Percentiles rank a stretch among this genome's conserved stretches.
Evolutionary conservation across 2,797 vertebrate genomes (phyloP).

Genomic region (Etheostoma perlongum): DNA sequence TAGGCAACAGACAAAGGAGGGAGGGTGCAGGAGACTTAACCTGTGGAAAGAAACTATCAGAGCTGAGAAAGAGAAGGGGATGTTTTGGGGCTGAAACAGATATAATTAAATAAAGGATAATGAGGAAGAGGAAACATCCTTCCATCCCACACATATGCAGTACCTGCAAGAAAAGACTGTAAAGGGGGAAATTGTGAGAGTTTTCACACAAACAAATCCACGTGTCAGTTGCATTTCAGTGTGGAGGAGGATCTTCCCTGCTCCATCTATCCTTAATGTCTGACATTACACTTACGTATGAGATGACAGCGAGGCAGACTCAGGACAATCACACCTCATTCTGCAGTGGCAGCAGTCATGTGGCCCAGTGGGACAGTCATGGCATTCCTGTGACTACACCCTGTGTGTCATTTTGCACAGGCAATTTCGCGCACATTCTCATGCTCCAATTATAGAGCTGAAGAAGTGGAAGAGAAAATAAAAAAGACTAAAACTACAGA

Average conservation of each 20-base stretch:
- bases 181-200: constrained; percentile 11
- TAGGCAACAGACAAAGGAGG: constrained; percentile 67
- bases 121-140: constrained; percentile 38
- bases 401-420: constrained; percentile 14
- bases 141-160: constrained; percentile 52
- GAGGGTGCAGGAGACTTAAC: constrained; percentile 67
- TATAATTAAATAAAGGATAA: constrained; percentile 54
- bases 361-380: constrained; percentile 36
- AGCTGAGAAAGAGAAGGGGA: constrained; percentile 25
- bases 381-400: constrained; percentile 33
- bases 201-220: constrained; percentile 32
- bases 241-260: constrained; percentile 2
- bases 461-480: background rate
- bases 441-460: background rate
- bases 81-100: constrained; percentile 42
- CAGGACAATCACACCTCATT: constrained; percentile 12
- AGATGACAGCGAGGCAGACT: constrained; percentile 2
- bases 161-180: constrained; percentile 4
- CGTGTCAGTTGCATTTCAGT: constrained; percentile 10
- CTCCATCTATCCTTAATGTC: constrained; percentile 5
- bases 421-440: constrained; percentile 25
- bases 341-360: constrained; percentile 26
- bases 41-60: constrained; percentile 65
- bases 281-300: constrained; percentile 21
- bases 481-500: background rate